Percentiles rank a stretch among this genome's conserved stretches.
phyloP scores from a whole-genome alignment of 2,113 vertebrate species.

The Rhabdomys dilectus region DNA sequence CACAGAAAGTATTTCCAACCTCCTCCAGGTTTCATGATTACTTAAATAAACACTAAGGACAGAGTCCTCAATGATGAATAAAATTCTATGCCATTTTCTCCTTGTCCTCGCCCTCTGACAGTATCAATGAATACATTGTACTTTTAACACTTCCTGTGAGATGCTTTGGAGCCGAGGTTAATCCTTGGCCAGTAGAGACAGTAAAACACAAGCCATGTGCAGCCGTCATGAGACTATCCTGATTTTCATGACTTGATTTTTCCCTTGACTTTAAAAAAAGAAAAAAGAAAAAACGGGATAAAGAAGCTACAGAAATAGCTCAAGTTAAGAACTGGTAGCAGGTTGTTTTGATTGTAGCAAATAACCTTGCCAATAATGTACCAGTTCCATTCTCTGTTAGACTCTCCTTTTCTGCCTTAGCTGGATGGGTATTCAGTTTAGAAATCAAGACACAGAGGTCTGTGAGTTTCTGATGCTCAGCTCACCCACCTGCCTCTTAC shows the following conservation, averaged over 20 bases:
- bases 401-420: not conserved
- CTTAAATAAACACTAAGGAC: not conserved
- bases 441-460: not conserved
- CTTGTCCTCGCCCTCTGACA: too few relatives aligned
- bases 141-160: not conserved
- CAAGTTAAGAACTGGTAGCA: not conserved
- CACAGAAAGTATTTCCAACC: not conserved
- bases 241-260: constrained; percentile 25
- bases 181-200: not conserved
- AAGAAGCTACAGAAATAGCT: not conserved
- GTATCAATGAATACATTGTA: not conserved
- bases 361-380: not conserved
- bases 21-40: not conserved
- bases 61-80: not conserved
- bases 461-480: not conserved
- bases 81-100: not conserved
- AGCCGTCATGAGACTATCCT: not conserved
- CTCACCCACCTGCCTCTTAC: not conserved
- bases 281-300: not conserved
- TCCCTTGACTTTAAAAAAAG: not conserved
- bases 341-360: constrained; percentile 31
- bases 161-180: not conserved
- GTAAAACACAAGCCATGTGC: not conserved
- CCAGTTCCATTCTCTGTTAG: not conserved
- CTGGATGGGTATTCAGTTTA: not conserved